A percentile compares a stretch with the other conserved stretches of the same genome.
These are phyloP conservation scores for Oenanthe melanoleuca DNA, from an alignment of 2,113 vertebrate species.

Conservation along the genomic window DNA sequence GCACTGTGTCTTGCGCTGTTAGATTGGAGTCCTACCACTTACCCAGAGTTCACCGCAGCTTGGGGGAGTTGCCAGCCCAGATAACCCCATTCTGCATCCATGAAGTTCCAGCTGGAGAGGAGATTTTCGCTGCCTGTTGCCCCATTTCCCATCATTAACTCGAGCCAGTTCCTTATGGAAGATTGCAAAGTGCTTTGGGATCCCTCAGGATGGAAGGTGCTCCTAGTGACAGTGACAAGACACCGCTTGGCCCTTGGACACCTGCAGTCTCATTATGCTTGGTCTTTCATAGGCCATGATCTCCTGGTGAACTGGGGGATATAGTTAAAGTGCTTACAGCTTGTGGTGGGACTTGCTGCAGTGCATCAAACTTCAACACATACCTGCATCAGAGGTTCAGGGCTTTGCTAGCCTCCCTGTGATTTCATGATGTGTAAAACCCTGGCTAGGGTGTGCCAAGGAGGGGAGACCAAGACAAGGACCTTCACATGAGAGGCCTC, in stretches of 20 bases:
- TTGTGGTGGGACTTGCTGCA: not conserved
- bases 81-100: conserved; percentile 18
- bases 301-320: not conserved
- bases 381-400: not conserved
- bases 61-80: conserved; percentile 24
- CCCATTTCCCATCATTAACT: conserved; percentile 28
- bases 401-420: not conserved
- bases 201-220: conserved; percentile 51
- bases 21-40: conserved; percentile 15
- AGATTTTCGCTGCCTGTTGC: conserved; percentile 43
- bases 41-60: not conserved
- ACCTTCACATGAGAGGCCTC: not conserved
- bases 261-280: not conserved
- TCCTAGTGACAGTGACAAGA: conserved; percentile 5
- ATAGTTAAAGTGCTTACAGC: not conserved
- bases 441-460: not conserved
- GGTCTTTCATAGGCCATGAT: not conserved
- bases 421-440: not conserved
- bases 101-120: conserved; percentile 51
- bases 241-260: not conserved
- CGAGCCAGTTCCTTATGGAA: conserved; percentile 13
- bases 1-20: not conserved
- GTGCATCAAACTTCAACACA: not conserved
- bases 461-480: not conserved
- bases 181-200: conserved; percentile 66